A percentile compares a stretch with the other conserved stretches of the same genome.
These are phyloP conservation scores for Cerceris ruficornis DNA, from an alignment of 2,888 invertebrate species.

Conservation along the genomic window DNA sequence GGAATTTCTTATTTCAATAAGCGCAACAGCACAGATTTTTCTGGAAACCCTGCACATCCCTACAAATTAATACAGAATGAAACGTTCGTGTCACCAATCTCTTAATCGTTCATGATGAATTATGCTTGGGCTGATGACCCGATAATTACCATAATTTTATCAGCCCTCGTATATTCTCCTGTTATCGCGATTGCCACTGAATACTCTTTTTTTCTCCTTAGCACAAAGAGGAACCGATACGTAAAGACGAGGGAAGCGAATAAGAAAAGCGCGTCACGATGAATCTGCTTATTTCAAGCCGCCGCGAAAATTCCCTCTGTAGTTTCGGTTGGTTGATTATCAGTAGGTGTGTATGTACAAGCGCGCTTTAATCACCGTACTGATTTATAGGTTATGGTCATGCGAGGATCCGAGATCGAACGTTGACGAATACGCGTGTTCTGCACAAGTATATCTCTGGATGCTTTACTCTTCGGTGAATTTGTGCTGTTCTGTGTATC, in stretches of 20 bases:
- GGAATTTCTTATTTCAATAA: no score
- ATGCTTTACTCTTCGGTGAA: slow-evolving; percentile 54
- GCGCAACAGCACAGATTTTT: no score
- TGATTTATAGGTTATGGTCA: slow-evolving; percentile 62
- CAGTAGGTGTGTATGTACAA: slow-evolving; percentile 62
- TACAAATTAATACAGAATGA: no score
- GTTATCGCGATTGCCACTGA: background rate
- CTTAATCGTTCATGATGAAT: no score
- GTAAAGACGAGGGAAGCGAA: slow-evolving; percentile 5
- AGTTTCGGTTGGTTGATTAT: slow-evolving; percentile 58
- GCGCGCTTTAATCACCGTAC: slow-evolving; percentile 59
- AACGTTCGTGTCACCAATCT: no score
- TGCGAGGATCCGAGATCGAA: slow-evolving; percentile 60
- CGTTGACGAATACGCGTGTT: slow-evolving; percentile 45
- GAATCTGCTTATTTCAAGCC: slow-evolving; percentile 16
- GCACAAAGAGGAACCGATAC: slow-evolving; percentile 5
- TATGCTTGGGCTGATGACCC: no score
- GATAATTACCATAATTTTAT: no score
- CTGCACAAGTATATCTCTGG: slow-evolving; percentile 41
- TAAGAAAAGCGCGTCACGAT: slow-evolving; percentile 3
- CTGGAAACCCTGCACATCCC: no score
- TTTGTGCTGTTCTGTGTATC: slow-evolving; percentile 24
- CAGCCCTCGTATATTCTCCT: background rate
- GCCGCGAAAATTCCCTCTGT: slow-evolving; percentile 40
- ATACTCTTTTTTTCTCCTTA: background rate